phyloP scores from a whole-genome alignment of 2,797 vertebrate genomes.

The Phylloscopus collybita region DNA sequence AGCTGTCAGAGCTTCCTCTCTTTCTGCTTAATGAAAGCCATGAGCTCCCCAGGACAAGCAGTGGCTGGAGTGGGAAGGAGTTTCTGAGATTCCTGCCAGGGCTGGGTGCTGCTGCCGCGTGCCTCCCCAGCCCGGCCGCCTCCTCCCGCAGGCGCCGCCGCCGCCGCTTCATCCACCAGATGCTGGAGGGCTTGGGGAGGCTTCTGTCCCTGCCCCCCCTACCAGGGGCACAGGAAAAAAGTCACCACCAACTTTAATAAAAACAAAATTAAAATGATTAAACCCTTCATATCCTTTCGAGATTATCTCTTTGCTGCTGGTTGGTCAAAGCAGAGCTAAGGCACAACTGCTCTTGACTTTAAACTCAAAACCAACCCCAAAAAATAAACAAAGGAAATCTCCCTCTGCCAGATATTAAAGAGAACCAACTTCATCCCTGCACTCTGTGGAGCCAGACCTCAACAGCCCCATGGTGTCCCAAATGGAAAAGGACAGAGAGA shows the following conservation, averaged over 20 bases:
- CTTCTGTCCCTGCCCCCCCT: not conserved
- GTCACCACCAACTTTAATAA: constrained; percentile 74
- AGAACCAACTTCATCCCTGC: not conserved
- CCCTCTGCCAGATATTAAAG: constrained; percentile 11
- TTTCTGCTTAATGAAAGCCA: constrained; percentile 58
- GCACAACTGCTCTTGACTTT: constrained; percentile 24
- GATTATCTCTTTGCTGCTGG: constrained; percentile 63
- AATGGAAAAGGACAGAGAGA: not conserved
- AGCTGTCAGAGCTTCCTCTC: constrained; percentile 38
- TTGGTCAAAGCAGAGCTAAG: constrained; percentile 42
- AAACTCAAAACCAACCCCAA: constrained; percentile 13
- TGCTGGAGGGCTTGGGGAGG: constrained; percentile 23
- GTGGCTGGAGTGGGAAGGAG: not conserved
- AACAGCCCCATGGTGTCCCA: not conserved
- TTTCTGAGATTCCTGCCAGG: constrained; percentile 23
- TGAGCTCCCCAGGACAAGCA: constrained; percentile 12
- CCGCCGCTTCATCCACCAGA: constrained; percentile 12
- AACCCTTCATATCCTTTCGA: constrained; percentile 79
- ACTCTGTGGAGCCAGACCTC: not conserved
- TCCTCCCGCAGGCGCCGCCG: constrained; percentile 52
- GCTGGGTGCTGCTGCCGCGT: not conserved
- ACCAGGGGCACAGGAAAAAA: constrained; percentile 27
- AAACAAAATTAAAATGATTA: constrained; percentile 79
- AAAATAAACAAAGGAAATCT: constrained; percentile 17
- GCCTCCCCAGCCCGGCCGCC: not conserved